Percentiles rank a stretch among this genome's conserved stretches.
Evolutionary conservation across 1,140 invertebrate genomes (phyloP).

Genomic region (Dolichoris vasculosae): DNA sequence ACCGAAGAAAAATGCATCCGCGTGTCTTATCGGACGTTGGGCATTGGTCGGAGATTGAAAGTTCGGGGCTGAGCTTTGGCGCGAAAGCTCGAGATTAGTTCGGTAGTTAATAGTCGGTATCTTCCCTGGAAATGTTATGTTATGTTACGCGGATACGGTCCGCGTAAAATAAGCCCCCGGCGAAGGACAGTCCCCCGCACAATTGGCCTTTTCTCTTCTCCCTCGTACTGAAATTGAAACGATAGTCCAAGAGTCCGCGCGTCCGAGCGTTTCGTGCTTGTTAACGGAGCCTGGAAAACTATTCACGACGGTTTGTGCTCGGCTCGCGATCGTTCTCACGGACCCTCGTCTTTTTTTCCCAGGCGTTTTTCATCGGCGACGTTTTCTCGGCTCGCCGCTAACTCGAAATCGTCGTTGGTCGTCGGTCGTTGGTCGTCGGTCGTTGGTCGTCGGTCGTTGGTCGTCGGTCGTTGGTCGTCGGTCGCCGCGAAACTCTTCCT

Average conservation of each 20-base stretch:
- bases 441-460: background rate
- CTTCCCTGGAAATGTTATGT: background rate
- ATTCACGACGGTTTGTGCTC: background rate
- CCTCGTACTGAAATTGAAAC: background rate
- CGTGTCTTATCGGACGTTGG: too few species aligned
- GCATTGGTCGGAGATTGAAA: background rate
- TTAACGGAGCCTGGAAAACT: slow-evolving; percentile 39
- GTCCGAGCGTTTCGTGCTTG: background rate
- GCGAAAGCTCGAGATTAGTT: background rate
- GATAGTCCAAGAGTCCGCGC: background rate
- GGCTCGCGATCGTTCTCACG: slow-evolving; percentile 29
- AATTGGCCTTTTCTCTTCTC: background rate
- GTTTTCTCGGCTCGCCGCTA: slow-evolving; percentile 9
- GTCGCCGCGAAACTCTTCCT: background rate
- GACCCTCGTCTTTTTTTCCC: background rate
- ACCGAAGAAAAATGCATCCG: too few species aligned
- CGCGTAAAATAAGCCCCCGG: background rate
- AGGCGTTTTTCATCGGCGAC: slow-evolving; percentile 20
- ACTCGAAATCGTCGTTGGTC: too few species aligned
- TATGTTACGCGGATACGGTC: too few species aligned
- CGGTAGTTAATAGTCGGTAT: too few species aligned
- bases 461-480: background rate
- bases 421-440: background rate
- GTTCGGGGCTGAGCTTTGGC: background rate
- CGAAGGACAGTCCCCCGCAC: background rate